A percentile compares a stretch with the other conserved stretches of the same genome.
phyloP scores from a whole-genome alignment of 1,140 invertebrate genomes.

The Stratiolaelaps scimitus region DNA sequence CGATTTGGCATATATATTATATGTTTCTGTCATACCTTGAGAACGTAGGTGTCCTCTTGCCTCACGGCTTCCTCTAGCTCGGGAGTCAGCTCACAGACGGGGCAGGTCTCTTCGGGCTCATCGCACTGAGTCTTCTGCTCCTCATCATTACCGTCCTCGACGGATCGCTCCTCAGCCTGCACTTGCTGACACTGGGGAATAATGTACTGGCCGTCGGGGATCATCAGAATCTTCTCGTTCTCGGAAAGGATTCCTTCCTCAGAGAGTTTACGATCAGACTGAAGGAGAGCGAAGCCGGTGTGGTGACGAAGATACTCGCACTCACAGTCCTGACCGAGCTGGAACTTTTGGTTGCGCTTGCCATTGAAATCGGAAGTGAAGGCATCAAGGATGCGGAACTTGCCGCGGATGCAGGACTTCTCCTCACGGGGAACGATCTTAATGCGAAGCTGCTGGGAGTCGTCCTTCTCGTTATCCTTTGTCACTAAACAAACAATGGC shows the following conservation, averaged over 20 bases:
- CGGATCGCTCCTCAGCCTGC: conserved; percentile 2
- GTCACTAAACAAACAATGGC: background rate
- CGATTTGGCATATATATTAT: too few relatives aligned
- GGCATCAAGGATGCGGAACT: background rate
- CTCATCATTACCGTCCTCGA: background rate
- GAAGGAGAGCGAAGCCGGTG: background rate
- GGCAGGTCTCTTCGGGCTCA: conserved; percentile 4
- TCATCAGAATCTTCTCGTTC: conserved; percentile 2
- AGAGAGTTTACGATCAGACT: background rate
- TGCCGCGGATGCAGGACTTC: background rate
- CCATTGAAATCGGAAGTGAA: conserved; percentile 7
- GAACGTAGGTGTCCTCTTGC: background rate
- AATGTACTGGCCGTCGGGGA: conserved; percentile 12
- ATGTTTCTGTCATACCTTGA: background rate
- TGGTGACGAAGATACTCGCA: conserved; percentile 6
- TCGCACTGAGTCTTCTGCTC: conserved; percentile 17
- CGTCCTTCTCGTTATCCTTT: conserved; percentile 6
- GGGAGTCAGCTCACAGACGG: background rate
- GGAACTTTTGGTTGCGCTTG: background rate
- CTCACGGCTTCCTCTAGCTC: background rate
- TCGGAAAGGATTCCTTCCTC: background rate
- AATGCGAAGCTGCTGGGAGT: background rate
- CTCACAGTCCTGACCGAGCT: conserved; percentile 18
- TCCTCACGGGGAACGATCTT: background rate
- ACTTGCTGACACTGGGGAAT: conserved; percentile 4